A percentile compares a stretch with the other conserved stretches of the same genome.
Evolutionary conservation across 2,888 invertebrate species (phyloP).

Genomic region (Empis livida): DNA sequence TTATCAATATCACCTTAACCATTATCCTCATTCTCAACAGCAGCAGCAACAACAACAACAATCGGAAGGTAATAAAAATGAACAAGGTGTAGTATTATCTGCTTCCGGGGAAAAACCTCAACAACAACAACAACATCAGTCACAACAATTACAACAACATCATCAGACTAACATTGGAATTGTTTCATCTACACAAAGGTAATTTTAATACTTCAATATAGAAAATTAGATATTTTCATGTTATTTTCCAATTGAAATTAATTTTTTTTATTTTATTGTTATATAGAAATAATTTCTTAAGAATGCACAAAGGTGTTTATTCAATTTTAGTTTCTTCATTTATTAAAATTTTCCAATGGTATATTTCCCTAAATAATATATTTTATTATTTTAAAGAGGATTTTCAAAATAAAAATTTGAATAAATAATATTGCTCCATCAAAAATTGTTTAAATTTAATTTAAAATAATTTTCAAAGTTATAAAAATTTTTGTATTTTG

Average conservation of each 20-base stretch:
- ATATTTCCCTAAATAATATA: not conserved
- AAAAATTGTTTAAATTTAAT: not conserved
- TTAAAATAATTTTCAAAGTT: not conserved
- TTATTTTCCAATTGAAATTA: too few relatives aligned
- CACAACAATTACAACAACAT: conserved; percentile 10
- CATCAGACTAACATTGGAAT: not conserved
- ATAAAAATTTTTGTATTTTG: not conserved
- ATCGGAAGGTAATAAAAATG: conserved; percentile 1
- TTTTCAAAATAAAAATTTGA: not conserved
- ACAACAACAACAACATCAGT: conserved; percentile 5
- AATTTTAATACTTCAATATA: not conserved
- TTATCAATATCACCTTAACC: not conserved
- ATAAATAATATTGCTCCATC: too few relatives aligned
- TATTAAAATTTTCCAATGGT: not conserved
- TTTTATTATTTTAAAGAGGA: not conserved
- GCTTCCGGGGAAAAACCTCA: too few relatives aligned
- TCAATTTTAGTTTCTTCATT: not conserved
- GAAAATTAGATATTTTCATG: too few relatives aligned
- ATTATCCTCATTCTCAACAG: not conserved
- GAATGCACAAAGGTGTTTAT: too few relatives aligned
- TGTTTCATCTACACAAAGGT: not conserved
- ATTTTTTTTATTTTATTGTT: too few relatives aligned
- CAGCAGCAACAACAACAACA: conserved; percentile 14
- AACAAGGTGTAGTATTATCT: not conserved
- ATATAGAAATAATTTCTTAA: too few relatives aligned